phyloP scores from a whole-genome alignment of 2,113 vertebrate species.

The Solea solea region DNA sequence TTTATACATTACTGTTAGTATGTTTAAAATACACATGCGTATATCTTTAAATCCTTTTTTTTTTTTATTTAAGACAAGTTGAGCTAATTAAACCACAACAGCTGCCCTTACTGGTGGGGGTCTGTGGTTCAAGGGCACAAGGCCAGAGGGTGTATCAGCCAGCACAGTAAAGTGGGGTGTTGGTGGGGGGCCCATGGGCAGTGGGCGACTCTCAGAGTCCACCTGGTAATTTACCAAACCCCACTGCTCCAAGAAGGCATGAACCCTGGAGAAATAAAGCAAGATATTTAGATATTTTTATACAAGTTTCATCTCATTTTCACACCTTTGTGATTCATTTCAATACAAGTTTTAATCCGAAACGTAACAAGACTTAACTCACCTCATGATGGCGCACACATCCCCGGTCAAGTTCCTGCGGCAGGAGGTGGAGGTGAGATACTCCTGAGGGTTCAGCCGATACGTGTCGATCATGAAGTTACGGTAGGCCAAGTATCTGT shows the following conservation, averaged over 20 bases:
- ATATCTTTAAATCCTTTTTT: not conserved
- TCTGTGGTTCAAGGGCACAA: slow-evolving; percentile 91
- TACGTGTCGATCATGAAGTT: slow-evolving; percentile 99
- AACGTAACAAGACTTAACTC: not conserved
- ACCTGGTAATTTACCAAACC: slow-evolving; percentile 98
- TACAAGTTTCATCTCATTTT: no score
- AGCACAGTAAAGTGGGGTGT: slow-evolving; percentile 97
- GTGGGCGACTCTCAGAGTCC: slow-evolving; percentile 93
- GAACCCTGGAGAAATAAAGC: slow-evolving; percentile 81
- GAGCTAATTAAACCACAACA: not conserved
- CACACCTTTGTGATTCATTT: not conserved
- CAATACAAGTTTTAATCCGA: not conserved
- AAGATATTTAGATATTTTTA: not conserved
- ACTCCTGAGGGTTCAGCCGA: slow-evolving; percentile 96
- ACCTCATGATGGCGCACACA: slow-evolving; percentile 98
- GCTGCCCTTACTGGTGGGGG: slow-evolving; percentile 71
- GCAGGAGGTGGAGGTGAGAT: slow-evolving; percentile 97
- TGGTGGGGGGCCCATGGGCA: slow-evolving; percentile 96
- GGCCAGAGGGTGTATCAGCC: slow-evolving; percentile 93
- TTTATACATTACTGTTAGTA: not conserved
- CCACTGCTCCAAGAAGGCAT: slow-evolving; percentile 98
- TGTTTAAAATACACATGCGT: not conserved
- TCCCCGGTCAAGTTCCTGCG: slow-evolving; percentile 95
- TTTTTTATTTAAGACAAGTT: not conserved
- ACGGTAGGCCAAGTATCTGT: slow-evolving; percentile 96